Percentiles rank a stretch among this genome's conserved stretches.
These are phyloP conservation scores for Periophthalmus modestus DNA, from an alignment of 2,113 vertebrate genomes.

Conservation along the genomic window DNA sequence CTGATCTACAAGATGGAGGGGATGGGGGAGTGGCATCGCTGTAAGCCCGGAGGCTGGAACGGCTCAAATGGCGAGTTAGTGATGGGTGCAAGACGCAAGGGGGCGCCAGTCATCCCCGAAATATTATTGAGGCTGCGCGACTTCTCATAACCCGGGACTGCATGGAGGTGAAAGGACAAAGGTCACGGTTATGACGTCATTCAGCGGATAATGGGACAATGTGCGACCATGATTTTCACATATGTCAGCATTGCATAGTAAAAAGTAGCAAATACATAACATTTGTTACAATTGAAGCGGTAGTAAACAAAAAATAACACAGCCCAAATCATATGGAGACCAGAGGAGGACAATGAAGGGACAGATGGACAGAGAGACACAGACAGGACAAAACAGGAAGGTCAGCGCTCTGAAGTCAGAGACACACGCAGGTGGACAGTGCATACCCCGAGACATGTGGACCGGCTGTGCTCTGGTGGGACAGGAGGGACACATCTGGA, in stretches of 20 bases:
- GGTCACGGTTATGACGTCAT: conserved; percentile 28
- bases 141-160: conserved; percentile 88
- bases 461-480: conserved; percentile 17
- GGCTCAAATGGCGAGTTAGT: conserved; percentile 78
- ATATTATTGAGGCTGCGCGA: conserved; percentile 94
- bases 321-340: conserved; percentile 56
- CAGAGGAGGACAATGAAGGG: conserved; percentile 60
- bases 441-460: conserved; percentile 25
- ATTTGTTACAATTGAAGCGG: conserved; percentile 63
- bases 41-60: conserved; percentile 82
- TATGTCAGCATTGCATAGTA: conserved; percentile 48
- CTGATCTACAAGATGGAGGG: conserved; percentile 87
- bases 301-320: conserved; percentile 48
- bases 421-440: conserved; percentile 28
- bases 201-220: conserved; percentile 9
- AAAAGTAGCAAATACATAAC: conserved; percentile 52
- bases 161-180: conserved; percentile 21
- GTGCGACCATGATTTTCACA: conserved; percentile 22
- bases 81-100: conserved; percentile 85
- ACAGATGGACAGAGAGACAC: conserved; percentile 69
- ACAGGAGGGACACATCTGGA: conserved; percentile 28
- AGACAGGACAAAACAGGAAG: conserved; percentile 75
- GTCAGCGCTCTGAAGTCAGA: conserved; percentile 49
- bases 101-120: conserved; percentile 84
- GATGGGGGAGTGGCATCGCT: conserved; percentile 87